Evolutionary conservation across 2,113 vertebrate species (phyloP).

Genomic region (Sterna hirundo): DNA sequence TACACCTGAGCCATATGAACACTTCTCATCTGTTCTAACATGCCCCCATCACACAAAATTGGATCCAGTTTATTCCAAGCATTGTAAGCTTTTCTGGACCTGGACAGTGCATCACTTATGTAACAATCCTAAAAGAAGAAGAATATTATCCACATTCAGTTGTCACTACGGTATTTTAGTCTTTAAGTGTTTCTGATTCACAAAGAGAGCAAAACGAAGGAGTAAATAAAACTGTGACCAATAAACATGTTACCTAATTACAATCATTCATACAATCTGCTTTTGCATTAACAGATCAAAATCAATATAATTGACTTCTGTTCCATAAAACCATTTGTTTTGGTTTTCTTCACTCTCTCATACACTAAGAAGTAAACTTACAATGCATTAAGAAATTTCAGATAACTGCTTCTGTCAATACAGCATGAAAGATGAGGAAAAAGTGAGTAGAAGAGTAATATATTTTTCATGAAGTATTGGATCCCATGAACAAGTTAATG

Average conservation of each 20-base stretch:
- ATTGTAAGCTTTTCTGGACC: background rate
- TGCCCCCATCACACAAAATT: background rate
- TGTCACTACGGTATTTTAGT: background rate
- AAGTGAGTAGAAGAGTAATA: conserved; percentile 15
- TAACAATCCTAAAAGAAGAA: background rate
- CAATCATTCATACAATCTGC: conserved; percentile 35
- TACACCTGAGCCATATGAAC: background rate
- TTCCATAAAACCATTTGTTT: background rate
- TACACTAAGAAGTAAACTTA: background rate
- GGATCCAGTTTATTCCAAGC: background rate
- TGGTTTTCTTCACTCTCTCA: background rate
- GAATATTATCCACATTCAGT: background rate
- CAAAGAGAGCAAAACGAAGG: background rate
- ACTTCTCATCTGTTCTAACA: background rate
- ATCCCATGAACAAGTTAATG: conserved; percentile 37
- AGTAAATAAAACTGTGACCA: background rate
- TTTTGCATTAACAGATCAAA: conserved; percentile 51
- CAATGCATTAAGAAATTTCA: conserved; percentile 22
- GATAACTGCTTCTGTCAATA: background rate
- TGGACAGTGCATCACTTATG: background rate
- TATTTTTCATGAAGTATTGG: conserved; percentile 33
- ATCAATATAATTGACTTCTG: conserved; percentile 57
- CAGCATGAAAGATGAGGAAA: conserved; percentile 27
- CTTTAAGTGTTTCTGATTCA: background rate
- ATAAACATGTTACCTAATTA: conserved; percentile 17